phyloP scores from a whole-genome alignment of 2,113 vertebrate species.

The Oreocharis arfaki region DNA sequence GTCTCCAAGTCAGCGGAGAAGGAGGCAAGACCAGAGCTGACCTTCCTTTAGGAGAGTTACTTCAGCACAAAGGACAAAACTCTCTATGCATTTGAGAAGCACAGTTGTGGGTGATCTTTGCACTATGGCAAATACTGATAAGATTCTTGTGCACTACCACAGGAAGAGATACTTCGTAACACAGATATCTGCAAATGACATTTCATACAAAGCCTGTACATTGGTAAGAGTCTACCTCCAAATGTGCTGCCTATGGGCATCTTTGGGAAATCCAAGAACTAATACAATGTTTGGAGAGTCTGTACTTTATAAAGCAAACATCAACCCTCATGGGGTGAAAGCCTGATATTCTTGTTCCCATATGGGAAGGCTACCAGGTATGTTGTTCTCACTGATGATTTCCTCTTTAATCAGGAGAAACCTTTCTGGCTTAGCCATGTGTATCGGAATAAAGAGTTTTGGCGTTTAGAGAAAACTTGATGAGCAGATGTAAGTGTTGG shows the following conservation, averaged over 20 bases:
- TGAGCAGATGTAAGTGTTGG: not conserved
- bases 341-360: not conserved
- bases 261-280: not conserved
- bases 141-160: not conserved
- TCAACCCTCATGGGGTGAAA: not conserved
- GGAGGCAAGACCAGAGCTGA: not conserved
- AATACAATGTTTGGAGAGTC: not conserved
- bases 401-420: not conserved
- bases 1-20: not conserved
- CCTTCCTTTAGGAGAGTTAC: not conserved
- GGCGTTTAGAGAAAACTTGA: not conserved
- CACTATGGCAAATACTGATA: accelerated
- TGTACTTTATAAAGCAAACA: not conserved
- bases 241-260: not conserved
- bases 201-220: not conserved
- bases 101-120: not conserved
- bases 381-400: not conserved
- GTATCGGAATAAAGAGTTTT: not conserved
- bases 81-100: not conserved
- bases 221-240: not conserved
- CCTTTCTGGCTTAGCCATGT: not conserved
- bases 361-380: not conserved
- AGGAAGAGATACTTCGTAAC: not conserved
- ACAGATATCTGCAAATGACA: not conserved
- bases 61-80: not conserved